Evolutionary conservation across 2,888 invertebrate species (phyloP).

Genomic region (Orthosia cruda): DNA sequence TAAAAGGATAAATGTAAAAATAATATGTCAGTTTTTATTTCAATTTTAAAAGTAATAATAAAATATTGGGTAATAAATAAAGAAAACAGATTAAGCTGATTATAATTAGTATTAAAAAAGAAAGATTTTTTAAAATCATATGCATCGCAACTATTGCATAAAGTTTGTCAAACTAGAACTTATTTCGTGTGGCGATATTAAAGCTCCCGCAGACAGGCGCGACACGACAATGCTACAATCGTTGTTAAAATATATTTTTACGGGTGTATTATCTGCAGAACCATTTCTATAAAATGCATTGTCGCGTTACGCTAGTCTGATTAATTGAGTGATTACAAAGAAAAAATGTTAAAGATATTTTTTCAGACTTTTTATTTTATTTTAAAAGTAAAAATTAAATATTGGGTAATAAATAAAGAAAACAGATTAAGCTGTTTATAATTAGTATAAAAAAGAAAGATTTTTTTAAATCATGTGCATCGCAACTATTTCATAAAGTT

Average conservation of each 20-base stretch:
- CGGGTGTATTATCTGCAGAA: background rate
- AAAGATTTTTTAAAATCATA: background rate
- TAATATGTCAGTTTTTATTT: no score
- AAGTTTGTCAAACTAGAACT: constrained; percentile 16
- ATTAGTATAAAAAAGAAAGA: background rate
- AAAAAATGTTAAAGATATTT: no score
- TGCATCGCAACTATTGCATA: background rate
- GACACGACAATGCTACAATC: no score
- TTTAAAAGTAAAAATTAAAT: background rate
- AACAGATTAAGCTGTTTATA: background rate
- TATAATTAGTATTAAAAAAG: background rate
- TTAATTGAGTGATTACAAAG: background rate
- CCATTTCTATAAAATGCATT: background rate
- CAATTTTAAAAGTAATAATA: no score
- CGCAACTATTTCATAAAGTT: background rate
- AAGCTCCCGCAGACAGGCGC: background rate
- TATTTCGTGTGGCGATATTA: background rate
- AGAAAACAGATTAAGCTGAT: no score
- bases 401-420: background rate
- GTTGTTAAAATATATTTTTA: background rate
- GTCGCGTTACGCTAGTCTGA: no score
- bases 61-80: background rate
- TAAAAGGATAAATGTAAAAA: no score
- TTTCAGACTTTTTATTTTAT: no score
- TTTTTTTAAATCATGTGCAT: background rate